These are phyloP conservation scores for Andrena bicolor DNA, from an alignment of 2,888 invertebrate genomes.

Conservation along the genomic window DNA sequence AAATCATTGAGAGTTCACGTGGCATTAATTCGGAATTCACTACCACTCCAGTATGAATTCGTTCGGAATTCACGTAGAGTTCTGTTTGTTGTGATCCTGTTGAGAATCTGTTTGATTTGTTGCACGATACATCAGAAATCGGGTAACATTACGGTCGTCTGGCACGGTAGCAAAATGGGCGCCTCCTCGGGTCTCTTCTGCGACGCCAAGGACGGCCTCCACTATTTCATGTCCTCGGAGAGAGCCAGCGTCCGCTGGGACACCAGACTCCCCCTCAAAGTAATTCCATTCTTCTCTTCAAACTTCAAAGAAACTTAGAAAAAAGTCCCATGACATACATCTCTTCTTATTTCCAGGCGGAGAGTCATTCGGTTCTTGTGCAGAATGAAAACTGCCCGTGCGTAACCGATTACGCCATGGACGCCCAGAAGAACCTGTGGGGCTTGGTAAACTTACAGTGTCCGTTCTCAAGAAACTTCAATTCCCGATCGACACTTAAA, in stretches of 20 bases:
- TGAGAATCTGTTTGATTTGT: no score
- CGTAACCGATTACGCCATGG: constrained; percentile 74
- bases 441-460: constrained; percentile 69
- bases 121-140: constrained; percentile 26
- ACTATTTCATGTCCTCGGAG: constrained; percentile 85
- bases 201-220: constrained; percentile 84
- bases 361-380: constrained; percentile 74
- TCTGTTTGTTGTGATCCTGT: no score
- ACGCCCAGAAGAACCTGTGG: constrained; percentile 74
- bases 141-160: constrained; percentile 70
- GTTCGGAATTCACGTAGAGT: no score
- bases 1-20: no score
- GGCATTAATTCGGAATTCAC: no score
- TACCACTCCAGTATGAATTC: no score
- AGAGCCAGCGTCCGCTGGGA: constrained; percentile 85
- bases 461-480: background rate
- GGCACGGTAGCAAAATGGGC: constrained; percentile 85
- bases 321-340: background rate
- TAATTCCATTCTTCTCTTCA: constrained; percentile 37
- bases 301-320: background rate
- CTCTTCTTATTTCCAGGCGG: constrained; percentile 65
- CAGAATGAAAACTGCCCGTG: constrained; percentile 74
- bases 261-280: constrained; percentile 80
- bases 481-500: constrained; percentile 9
- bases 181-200: constrained; percentile 83